Percentiles rank a stretch among this genome's conserved stretches.
Conservation (phyloP, 2,113 vertebrate genomes). For the Leiothrix lutea region DNA sequence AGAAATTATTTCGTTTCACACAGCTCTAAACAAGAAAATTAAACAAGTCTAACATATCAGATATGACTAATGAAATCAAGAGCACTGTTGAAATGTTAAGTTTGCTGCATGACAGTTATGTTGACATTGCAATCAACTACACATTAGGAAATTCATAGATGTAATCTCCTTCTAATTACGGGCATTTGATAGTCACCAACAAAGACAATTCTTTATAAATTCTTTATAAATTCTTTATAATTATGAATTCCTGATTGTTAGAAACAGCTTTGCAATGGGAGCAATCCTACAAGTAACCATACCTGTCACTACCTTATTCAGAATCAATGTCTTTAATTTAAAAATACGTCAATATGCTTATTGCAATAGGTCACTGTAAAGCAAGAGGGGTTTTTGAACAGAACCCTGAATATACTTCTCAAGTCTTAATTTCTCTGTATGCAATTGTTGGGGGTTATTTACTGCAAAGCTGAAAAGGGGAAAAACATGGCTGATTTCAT, state of each 20-base stretch:
- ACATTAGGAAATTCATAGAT: conserved; percentile 50
- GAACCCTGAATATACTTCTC: not conserved
- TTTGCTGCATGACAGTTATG: conserved; percentile 47
- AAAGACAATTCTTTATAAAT: conserved; percentile 19
- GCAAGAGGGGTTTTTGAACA: not conserved
- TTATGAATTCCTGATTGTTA: not conserved
- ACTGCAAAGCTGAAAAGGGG: not conserved
- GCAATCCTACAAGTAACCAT: not conserved
- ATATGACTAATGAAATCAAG: conserved; percentile 42
- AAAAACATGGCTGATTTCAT: not conserved
- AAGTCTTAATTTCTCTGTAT: not conserved
- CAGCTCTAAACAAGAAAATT: not conserved
- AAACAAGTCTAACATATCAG: not conserved
- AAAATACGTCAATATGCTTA: not conserved
- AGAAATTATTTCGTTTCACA: not conserved
- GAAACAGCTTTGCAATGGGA: not conserved
- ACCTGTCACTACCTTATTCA: not conserved
- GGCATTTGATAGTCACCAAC: conserved; percentile 1
- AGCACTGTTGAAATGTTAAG: not conserved
- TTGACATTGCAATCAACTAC: conserved; percentile 58
- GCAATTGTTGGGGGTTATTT: not conserved
- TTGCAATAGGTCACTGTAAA: not conserved
- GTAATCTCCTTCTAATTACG: conserved; percentile 27
- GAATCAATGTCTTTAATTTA: not conserved
- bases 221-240: conserved; percentile 25